Evolutionary conservation across 2,113 vertebrate species (phyloP).

Genomic region (Leptocoma aspasia): DNA sequence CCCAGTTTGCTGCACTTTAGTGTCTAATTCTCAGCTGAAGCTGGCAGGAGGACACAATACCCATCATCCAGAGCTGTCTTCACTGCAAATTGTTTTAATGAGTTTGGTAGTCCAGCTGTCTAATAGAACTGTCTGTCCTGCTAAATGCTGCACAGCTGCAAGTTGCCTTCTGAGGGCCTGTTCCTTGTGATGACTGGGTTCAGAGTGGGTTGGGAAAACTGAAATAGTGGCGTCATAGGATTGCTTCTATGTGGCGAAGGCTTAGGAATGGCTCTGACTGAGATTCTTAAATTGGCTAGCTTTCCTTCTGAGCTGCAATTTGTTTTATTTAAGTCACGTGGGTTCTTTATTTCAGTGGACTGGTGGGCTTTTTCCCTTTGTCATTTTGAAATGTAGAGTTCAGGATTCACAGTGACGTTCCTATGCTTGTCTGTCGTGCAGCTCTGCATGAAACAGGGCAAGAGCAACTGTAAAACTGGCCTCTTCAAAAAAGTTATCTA

Average conservation of each 20-base stretch:
- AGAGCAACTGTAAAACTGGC: neutral
- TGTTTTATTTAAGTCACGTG: neutral
- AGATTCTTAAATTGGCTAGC: neutral
- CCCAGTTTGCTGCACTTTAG: neutral
- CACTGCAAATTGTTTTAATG: neutral
- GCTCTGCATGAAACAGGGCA: neutral
- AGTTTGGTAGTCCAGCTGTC: neutral
- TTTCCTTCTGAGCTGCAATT: neutral
- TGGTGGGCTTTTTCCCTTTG: neutral
- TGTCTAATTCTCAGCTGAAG: neutral
- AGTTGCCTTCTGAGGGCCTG: neutral
- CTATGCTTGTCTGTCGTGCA: neutral
- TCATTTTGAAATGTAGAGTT: neutral
- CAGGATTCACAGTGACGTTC: neutral
- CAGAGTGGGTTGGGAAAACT: neutral
- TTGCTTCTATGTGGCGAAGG: neutral
- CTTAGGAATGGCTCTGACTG: neutral
- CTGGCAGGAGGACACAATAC: neutral
- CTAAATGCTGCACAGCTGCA: neutral
- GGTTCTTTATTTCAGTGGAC: neutral
- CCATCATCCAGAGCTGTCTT: neutral
- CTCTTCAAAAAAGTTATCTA: neutral
- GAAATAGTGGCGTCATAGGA: neutral
- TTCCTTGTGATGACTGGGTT: neutral
- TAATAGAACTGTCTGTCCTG: neutral